Evolutionary conservation across 1,140 invertebrate genomes (phyloP).

Genomic region (Solenopsis invicta): DNA sequence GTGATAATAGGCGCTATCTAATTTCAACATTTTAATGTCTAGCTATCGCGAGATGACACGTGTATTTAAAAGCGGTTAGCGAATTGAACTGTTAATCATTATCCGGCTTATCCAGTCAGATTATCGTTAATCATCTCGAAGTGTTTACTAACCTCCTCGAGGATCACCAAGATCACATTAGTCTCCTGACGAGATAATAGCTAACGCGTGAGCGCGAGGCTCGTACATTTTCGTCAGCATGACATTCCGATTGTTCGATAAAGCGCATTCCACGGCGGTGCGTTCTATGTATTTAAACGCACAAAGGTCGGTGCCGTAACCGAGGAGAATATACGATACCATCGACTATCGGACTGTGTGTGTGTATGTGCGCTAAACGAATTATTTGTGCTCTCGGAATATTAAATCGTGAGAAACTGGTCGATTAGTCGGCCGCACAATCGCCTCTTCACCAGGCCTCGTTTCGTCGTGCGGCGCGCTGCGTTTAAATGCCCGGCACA

Average conservation of each 20-base stretch:
- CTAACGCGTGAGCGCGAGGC: not conserved
- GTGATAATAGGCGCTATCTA: not conserved
- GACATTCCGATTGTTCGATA: constrained; percentile 65
- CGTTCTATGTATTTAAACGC: constrained; percentile 44
- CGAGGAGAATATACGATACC: constrained; percentile 46
- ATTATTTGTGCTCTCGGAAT: constrained; percentile 64
- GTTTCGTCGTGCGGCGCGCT: constrained; percentile 41
- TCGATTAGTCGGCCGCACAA: constrained; percentile 63
- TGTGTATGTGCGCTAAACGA: constrained; percentile 33
- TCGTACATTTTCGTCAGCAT: constrained; percentile 64
- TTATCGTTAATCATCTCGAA: constrained; percentile 63
- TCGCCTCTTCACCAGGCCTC: constrained; percentile 50
- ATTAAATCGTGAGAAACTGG: constrained; percentile 65
- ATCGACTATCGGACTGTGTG: not conserved
- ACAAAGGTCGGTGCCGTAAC: constrained; percentile 37
- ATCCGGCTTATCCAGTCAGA: constrained; percentile 30
- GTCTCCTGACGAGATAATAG: constrained; percentile 61
- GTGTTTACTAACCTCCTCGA: constrained; percentile 44
- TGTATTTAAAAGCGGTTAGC: constrained; percentile 35
- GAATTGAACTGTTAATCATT: constrained; percentile 60
- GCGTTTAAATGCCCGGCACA: constrained; percentile 67
- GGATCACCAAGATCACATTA: constrained; percentile 62
- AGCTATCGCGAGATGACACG: not conserved
- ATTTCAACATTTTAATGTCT: not conserved
- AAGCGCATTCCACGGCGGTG: constrained; percentile 53